Evolutionary conservation across 2,113 vertebrate species (phyloP), one percentile per base, ranked within the genome.

Genomic region (Nesospiza acunhae): DNA sequence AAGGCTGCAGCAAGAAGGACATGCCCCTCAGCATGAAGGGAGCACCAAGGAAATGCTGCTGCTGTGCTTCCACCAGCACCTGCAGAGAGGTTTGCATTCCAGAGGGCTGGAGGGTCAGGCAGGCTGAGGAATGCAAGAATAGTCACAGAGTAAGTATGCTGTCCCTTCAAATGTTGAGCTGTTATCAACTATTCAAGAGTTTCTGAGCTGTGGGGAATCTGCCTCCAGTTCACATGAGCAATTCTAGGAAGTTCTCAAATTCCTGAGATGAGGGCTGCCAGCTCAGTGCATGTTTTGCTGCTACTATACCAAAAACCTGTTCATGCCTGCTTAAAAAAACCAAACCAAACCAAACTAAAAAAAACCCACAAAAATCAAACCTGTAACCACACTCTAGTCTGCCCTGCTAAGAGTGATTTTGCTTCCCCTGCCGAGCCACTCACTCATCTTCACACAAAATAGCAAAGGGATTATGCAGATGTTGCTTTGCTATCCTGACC

Each of bases 401-500:
- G 70, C 41, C 44, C n/a, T 55, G 56, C 56, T 60, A 59, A 42
- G 42, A 64, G 66, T 20, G 58, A 84, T 69, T 68, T 83, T 86
- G 44, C 72, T 60, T 66, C 42, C 44, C 30, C 50, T 5, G 2
- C 52, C 21, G 70, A 85, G 46, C 42, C 67, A 86, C 68, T 94
- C 92, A 94, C 95, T 94, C 84, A 95, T 92, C 96, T 95, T 63
- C 70, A 87, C 66, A 84, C 76, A 81, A 94, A 97, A 90, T 2
- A 95, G 89, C 92, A 93, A 85, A 86, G 42, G 84, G 94, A 96
- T 96, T 94, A 96, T 0, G 26, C 92, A 96, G 90, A 96, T 93
- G 94, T 90, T 94, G 89, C 84, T 93, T 94, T 93, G 87, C 95
- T 94, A 50, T 67, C 89, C 92, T 79, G 97, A 97, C 85, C 96